phyloP scores from a whole-genome alignment of 2,113 vertebrate species.

The Hydropotes inermis region DNA sequence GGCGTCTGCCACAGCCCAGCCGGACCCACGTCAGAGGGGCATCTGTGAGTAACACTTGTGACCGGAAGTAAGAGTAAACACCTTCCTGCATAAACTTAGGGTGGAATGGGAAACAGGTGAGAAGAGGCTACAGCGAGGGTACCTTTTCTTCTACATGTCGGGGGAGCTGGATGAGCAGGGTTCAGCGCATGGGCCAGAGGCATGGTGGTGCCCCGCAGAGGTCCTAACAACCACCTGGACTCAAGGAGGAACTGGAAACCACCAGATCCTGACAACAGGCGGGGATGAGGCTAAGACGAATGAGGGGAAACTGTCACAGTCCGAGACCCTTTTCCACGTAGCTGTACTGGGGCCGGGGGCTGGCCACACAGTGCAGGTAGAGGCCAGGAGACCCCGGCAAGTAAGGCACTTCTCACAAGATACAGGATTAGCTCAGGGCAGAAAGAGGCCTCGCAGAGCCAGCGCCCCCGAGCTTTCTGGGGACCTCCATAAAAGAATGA shows the following conservation, averaged over 20 bases:
- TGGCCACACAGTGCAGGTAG: background rate
- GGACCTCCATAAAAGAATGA: background rate
- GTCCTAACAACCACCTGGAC: background rate
- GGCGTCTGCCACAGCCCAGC: background rate
- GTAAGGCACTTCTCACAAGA: slow-evolving; percentile 80
- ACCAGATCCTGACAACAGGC: background rate
- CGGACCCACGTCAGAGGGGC: background rate
- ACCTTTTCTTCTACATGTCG: background rate
- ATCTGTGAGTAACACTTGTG: slow-evolving; percentile 1
- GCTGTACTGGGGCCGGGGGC: background rate
- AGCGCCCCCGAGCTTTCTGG: background rate
- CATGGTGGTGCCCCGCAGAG: background rate
- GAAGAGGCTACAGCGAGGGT: background rate
- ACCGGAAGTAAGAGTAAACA: background rate
- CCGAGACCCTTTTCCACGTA: slow-evolving; percentile 67
- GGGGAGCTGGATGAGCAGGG: background rate
- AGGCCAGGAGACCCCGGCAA: background rate
- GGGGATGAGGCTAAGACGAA: background rate
- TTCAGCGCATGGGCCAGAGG: background rate
- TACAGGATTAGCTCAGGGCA: background rate
- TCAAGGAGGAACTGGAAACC: background rate
- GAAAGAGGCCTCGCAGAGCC: background rate
- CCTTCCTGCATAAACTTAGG: background rate
- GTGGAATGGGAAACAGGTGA: background rate
- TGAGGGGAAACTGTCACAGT: slow-evolving; percentile 39